These are phyloP conservation scores for Cephalophus harveyi DNA, from an alignment of 2,113 vertebrate species.

Conservation along the genomic window DNA sequence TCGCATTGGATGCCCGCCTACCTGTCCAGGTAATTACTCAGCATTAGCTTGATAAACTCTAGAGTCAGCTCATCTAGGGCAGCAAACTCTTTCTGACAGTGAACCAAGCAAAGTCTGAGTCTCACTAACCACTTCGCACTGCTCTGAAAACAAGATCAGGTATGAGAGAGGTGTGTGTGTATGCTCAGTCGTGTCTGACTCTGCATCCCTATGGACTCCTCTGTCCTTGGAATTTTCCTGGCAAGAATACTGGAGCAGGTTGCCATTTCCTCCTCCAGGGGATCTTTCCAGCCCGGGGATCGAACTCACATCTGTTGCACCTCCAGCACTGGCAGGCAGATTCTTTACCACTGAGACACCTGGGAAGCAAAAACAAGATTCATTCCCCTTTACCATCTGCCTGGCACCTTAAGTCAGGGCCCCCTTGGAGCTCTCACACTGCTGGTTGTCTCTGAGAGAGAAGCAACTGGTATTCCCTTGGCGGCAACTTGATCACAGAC, in stretches of 20 bases:
- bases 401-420: fast-evolving
- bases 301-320: background rate
- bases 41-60: background rate
- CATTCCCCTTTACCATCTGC: background rate
- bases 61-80: background rate
- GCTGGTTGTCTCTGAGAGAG: fast-evolving
- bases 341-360: background rate
- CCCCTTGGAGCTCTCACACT: background rate
- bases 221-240: background rate
- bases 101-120: background rate
- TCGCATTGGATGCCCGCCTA: background rate
- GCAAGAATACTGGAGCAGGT: background rate
- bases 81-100: background rate
- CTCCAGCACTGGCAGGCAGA: background rate
- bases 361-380: background rate
- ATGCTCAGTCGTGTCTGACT: background rate
- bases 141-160: background rate
- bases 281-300: background rate
- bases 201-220: background rate
- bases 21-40: background rate
- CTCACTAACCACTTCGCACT: background rate
- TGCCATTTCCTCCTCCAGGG: background rate
- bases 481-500: fast-evolving
- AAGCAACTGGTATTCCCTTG: fast-evolving
- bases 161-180: background rate